Conservation (phyloP, 2,888 invertebrate species). For the Pseudococcus jackbeardsleyi region DNA sequence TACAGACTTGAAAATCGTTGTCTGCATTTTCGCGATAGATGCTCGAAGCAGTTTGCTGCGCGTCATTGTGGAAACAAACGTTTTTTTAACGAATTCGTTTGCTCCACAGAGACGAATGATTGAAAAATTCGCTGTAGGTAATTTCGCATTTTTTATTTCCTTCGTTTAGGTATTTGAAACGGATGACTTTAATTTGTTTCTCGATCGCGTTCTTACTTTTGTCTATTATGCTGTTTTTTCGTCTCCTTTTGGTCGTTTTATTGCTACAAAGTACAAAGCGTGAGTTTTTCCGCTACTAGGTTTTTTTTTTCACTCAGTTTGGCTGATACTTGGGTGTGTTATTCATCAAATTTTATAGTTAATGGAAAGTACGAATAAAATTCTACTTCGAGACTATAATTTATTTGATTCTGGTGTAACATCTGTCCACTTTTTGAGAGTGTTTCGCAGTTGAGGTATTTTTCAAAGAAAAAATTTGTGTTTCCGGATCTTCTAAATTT, state of each 20-base stretch:
- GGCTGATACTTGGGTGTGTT: too few relatives aligned
- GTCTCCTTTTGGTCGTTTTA: neutral
- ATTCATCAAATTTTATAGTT: too few relatives aligned
- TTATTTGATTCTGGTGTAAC: too few relatives aligned
- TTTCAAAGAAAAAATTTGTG: too few relatives aligned
- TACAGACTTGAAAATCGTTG: neutral
- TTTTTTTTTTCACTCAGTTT: neutral
- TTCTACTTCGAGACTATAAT: too few relatives aligned
- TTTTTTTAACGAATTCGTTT: slow-evolving; percentile 3
- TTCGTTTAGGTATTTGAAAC: neutral
- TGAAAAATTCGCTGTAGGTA: neutral
- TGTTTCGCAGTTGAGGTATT: too few relatives aligned
- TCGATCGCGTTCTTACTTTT: neutral
- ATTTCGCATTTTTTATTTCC: slow-evolving; percentile 16
- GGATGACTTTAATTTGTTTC: slow-evolving; percentile 31
- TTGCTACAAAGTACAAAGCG: neutral
- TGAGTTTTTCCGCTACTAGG: neutral
- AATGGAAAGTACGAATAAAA: too few relatives aligned
- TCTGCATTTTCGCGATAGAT: slow-evolving; percentile 40
- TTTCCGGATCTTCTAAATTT: too few relatives aligned
- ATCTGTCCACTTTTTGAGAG: too few relatives aligned
- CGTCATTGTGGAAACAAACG: neutral
- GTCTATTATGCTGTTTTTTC: neutral
- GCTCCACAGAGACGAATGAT: neutral
- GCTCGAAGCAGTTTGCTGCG: neutral